Percentiles rank a stretch among this genome's conserved stretches.
phyloP scores from a whole-genome alignment of 2,113 vertebrate genomes.

The Zosterops japonicus region DNA sequence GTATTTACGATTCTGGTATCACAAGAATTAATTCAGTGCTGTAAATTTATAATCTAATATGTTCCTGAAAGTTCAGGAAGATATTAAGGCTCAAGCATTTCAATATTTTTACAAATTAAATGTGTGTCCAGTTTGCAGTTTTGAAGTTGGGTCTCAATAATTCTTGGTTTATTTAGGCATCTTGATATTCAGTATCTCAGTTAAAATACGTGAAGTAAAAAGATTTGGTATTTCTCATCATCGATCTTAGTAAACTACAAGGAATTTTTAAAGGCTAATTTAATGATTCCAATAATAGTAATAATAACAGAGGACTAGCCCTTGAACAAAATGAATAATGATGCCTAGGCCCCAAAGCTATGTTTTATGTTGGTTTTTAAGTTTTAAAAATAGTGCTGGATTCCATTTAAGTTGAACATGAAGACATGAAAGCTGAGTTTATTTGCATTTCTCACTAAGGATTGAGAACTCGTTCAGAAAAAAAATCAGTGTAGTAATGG shows the following conservation, averaged over 20 bases:
- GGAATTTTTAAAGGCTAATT: not conserved
- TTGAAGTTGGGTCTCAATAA: not conserved
- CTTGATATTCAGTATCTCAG: not conserved
- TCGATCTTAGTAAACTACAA: not conserved
- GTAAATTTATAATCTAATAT: not conserved
- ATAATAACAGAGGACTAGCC: not conserved
- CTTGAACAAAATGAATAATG: not conserved
- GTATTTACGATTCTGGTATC: not conserved
- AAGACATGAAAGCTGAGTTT: not conserved
- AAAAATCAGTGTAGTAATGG: not conserved
- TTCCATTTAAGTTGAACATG: not conserved
- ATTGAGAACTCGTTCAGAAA: not conserved
- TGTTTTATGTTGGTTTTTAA: not conserved
- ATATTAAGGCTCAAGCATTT: not conserved
- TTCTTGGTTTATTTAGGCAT: not conserved
- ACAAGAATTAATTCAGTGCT: not conserved
- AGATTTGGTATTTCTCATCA: not conserved
- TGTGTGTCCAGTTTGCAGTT: not conserved
- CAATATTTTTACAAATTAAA: not conserved
- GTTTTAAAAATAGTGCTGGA: not conserved
- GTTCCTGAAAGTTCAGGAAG: not conserved
- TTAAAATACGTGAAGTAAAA: not conserved
- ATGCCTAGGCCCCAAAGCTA: not conserved
- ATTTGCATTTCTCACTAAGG: not conserved
- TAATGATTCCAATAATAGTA: not conserved